Evolutionary conservation across 1,140 invertebrate species (phyloP), one percentile per base, ranked within the genome.

Genomic region (Dufourea novaeangliae): DNA sequence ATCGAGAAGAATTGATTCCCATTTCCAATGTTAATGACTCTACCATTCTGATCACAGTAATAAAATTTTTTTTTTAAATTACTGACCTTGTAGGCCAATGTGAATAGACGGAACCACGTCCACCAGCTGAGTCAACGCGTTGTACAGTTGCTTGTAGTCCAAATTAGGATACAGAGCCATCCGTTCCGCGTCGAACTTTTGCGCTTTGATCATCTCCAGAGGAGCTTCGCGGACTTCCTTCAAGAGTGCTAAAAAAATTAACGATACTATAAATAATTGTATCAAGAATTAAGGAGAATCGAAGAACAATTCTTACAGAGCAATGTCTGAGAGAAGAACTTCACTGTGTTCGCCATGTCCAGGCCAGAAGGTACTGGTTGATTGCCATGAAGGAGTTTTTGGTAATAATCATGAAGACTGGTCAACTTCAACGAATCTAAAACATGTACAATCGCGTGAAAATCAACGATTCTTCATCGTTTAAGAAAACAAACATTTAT

Each of bases 281-380:
- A 12, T 22, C 6, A 69, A 32, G 32, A 14, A 7, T 62, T 37
- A n/a, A 94, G 84, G n/a, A 94, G 92, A 78, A 93, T 94, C 88
- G 37, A 56, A 72, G 76, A 77, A 57, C 0, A 27, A 39, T 86
- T 94, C 94, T 95, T 95, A 99, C 98, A 97, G 84, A 99, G 93
- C 71, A 99, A 94, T 63, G 98, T 99, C 94, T 99, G 98, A 34
- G 98, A 98, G 93, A 99, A 99, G 92, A 98, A 99, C 92, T 99
- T 99, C 85, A 99, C 94, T 71, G 98, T 99, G 90, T 98, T 99
- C 66, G 98, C 97, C 91, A 99, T 98, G 92, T 99, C 99, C 74
- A 96, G 93, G 72, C 98, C 98, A 73, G 97, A 98, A 64, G 98
- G 98, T 82, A 97, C 94, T 37, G 98, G 98, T 88, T 98, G 95